phyloP scores from a whole-genome alignment of 2,888 invertebrate genomes.

The Marasmarcha lunaedactyla region DNA sequence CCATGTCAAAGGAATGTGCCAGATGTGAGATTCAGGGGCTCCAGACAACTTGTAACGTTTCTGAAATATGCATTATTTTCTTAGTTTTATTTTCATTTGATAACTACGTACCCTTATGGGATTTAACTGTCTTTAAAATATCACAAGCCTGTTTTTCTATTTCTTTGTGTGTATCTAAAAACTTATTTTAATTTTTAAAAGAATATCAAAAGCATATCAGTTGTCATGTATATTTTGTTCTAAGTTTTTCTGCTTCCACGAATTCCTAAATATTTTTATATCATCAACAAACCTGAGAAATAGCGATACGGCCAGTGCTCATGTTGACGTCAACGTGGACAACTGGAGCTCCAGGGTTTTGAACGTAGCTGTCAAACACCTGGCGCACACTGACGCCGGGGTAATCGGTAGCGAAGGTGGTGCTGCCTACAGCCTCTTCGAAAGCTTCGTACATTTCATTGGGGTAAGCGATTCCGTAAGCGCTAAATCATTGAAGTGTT shows the following conservation, averaged over 20 bases:
- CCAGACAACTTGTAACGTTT: slow-evolving; percentile 41
- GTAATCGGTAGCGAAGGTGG: slow-evolving; percentile 26
- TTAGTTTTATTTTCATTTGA: no score
- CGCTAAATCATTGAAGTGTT: slow-evolving; percentile 28
- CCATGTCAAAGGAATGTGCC: slow-evolving; percentile 58
- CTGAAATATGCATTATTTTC: slow-evolving; percentile 21
- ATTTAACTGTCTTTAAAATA: no score
- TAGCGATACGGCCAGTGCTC: slow-evolving; percentile 25
- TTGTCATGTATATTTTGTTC: no score
- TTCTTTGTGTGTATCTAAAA: no score
- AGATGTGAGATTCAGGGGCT: slow-evolving; percentile 20
- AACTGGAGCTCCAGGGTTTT: slow-evolving; percentile 72
- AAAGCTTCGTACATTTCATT: slow-evolving; percentile 42
- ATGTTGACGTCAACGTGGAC: slow-evolving; percentile 56
- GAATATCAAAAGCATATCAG: no score
- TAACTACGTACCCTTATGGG: no score
- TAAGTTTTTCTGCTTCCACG: no score
- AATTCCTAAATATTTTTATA: no score
- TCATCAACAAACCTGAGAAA: slow-evolving; percentile 41
- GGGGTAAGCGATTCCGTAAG: slow-evolving; percentile 43
- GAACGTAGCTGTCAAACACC: slow-evolving; percentile 73
- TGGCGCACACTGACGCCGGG: slow-evolving; percentile 33
- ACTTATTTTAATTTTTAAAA: no score
- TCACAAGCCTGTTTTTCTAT: no score
- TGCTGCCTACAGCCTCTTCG: slow-evolving; percentile 29